Conservation (phyloP, 2,888 invertebrate species). For the Antheraea yamamai region DNA sequence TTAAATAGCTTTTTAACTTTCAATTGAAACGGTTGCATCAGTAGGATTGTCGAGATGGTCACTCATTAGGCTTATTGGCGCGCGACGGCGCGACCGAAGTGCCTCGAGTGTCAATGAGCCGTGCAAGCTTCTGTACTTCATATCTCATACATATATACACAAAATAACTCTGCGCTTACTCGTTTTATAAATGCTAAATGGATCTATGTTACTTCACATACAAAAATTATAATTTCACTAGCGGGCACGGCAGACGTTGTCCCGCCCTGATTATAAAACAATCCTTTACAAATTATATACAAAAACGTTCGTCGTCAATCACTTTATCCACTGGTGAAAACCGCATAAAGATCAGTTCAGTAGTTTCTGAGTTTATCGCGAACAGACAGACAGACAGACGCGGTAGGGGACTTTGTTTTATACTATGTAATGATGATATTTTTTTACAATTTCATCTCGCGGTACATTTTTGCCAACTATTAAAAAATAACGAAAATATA, state of each 20-base stretch:
- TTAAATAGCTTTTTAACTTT: constrained; percentile 4
- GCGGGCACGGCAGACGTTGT: too few species aligned
- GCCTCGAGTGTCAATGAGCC: constrained; percentile 54
- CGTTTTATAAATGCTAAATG: neutral
- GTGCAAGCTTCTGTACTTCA: constrained; percentile 45
- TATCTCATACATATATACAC: constrained; percentile 14
- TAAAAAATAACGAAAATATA: too few species aligned
- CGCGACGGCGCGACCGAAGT: constrained; percentile 49
- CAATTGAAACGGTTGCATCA: constrained; percentile 4
- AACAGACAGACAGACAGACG: too few species aligned
- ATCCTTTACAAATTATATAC: too few species aligned
- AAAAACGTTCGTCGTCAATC: too few species aligned
- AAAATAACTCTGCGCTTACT: neutral
- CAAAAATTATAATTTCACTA: neutral
- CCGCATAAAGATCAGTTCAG: too few species aligned
- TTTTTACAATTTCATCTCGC: neutral
- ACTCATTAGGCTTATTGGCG: constrained; percentile 65
- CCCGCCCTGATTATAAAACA: too few species aligned
- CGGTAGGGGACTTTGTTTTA: too few species aligned
- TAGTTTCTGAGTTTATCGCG: too few species aligned
- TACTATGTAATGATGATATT: too few species aligned
- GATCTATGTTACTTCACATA: neutral
- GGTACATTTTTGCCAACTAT: too few species aligned
- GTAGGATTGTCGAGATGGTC: constrained; percentile 28
- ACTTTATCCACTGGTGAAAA: too few species aligned